A percentile compares a stretch with the other conserved stretches of the same genome.
Evolutionary conservation across 2,888 invertebrate species (phyloP).

Genomic region (Rapana venosa): DNA sequence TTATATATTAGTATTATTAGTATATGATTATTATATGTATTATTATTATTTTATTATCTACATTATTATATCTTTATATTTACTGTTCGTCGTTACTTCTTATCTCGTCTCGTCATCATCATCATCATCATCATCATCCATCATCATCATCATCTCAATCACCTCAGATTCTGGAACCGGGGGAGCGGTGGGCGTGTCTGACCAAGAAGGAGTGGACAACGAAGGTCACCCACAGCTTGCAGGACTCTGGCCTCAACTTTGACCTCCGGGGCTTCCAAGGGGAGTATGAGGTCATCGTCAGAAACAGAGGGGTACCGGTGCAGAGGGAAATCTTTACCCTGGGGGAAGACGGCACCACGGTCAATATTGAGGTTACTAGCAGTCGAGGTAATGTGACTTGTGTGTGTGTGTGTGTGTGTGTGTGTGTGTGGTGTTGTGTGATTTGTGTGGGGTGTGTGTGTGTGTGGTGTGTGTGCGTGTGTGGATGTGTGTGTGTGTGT

Average conservation of each 20-base stretch:
- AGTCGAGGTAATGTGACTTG: conserved; percentile 15
- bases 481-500: conserved; percentile 3
- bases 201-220: conserved; percentile 56
- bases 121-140: not conserved
- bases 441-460: not conserved
- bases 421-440: not conserved
- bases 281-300: conserved; percentile 55
- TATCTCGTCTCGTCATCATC: not conserved
- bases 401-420: too few relatives aligned
- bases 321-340: conserved; percentile 45
- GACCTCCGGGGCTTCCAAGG: conserved; percentile 55
- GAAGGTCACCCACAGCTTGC: conserved; percentile 44
- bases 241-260: conserved; percentile 43
- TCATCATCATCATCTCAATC: not conserved
- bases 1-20: not conserved
- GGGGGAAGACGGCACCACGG: conserved; percentile 34
- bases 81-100: too few relatives aligned
- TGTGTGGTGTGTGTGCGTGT: not conserved
- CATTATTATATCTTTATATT: too few relatives aligned
- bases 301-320: conserved; percentile 49
- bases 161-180: conserved; percentile 52
- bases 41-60: not conserved
- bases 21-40: not conserved
- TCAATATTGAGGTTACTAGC: conserved; percentile 30
- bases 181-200: conserved; percentile 50